Percentiles rank a stretch among this genome's conserved stretches.
phyloP scores from a whole-genome alignment of 2,797 vertebrate genomes.

The Eulemur coronatus region DNA sequence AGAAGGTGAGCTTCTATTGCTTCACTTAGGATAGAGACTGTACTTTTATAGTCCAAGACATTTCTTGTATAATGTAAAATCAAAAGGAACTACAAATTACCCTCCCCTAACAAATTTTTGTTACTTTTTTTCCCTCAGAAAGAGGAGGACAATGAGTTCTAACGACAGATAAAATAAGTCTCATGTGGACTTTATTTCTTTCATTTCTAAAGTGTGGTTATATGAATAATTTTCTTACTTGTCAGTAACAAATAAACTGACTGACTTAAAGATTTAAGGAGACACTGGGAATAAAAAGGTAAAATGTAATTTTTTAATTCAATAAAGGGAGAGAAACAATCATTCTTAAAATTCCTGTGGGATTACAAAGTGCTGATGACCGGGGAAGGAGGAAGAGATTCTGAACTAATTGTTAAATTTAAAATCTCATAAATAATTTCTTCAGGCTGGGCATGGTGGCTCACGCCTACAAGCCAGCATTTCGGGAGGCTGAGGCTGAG shows the following conservation, averaged over 20 bases:
- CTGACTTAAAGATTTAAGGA: neutral
- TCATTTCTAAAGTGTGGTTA: neutral
- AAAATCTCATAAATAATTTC: neutral
- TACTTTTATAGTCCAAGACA: neutral
- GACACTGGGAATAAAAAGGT: neutral
- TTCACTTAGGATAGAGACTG: neutral
- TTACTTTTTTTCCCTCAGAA: neutral
- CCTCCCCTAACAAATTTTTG: neutral
- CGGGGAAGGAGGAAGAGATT: neutral
- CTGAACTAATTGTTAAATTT: conserved; percentile 19
- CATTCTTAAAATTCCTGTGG: neutral
- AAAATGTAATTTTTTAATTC: conserved; percentile 9
- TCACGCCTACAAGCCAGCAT: neutral
- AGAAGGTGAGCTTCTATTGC: neutral
- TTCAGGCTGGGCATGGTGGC: neutral
- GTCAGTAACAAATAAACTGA: neutral
- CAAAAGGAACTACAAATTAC: neutral
- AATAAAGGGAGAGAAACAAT: neutral
- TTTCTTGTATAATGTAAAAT: neutral
- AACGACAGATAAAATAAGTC: neutral
- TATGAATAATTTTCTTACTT: conserved; percentile 35
- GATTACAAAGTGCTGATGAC: neutral
- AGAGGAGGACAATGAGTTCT: neutral
- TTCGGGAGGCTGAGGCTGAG: neutral
- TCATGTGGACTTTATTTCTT: neutral